phyloP scores from a whole-genome alignment of 2,888 invertebrate species.

The Synergus japonicus region DNA sequence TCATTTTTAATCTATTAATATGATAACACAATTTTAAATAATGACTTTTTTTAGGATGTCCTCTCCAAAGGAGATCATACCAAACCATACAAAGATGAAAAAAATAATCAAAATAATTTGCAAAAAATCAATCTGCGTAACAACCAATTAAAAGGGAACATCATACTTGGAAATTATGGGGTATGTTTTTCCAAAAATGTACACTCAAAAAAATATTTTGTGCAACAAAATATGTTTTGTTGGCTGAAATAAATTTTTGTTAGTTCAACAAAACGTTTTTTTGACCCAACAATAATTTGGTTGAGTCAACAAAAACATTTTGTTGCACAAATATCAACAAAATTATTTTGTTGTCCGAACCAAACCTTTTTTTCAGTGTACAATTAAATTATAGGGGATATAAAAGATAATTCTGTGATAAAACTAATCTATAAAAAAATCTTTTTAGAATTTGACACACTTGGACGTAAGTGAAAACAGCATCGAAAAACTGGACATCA shows the following conservation, averaged over 20 bases:
- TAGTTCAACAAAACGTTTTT: too few species aligned
- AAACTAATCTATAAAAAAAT: background rate
- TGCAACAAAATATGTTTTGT: too few species aligned
- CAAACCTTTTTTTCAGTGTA: too few species aligned
- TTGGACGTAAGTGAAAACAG: conserved; percentile 91
- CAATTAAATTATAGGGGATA: background rate
- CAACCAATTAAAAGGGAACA: conserved; percentile 89
- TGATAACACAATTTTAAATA: background rate
- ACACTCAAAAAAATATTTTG: too few species aligned
- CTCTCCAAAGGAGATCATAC: conserved; percentile 65
- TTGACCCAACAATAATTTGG: too few species aligned
- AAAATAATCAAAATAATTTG: conserved; percentile 73
- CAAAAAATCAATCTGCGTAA: conserved; percentile 87
- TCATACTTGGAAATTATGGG: conserved; percentile 91
- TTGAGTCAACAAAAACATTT: too few species aligned
- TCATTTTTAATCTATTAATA: too few species aligned
- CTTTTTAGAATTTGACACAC: conserved; percentile 86
- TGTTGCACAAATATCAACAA: too few species aligned
- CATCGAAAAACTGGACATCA: conserved; percentile 89
- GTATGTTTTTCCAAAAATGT: conserved; percentile 76
- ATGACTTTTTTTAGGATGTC: conserved; percentile 60
- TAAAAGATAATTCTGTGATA: background rate
- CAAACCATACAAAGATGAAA: conserved; percentile 68
- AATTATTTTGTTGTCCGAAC: too few species aligned
- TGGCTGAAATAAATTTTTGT: too few species aligned